Evolutionary conservation across 2,888 invertebrate genomes (phyloP).

Genomic region (Papilio gigon): DNA sequence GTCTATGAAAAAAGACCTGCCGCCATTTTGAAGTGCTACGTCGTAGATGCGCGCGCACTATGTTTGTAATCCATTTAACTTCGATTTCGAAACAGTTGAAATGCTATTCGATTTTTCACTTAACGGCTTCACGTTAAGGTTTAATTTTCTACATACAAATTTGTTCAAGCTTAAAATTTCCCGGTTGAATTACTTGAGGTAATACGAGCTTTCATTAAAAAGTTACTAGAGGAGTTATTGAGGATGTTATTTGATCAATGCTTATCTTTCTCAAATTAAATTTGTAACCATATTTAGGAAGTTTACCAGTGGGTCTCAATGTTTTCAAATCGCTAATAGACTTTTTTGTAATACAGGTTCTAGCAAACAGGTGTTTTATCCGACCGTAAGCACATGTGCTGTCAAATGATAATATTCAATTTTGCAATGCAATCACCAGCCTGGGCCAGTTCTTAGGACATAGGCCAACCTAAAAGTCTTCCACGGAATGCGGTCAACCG

Average conservation of each 20-base stretch:
- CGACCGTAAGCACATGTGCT: no score
- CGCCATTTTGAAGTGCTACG: slow-evolving; percentile 52
- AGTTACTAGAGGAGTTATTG: background rate
- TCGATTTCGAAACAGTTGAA: slow-evolving; percentile 53
- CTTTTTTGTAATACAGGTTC: no score
- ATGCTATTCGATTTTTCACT: background rate
- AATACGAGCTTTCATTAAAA: slow-evolving; percentile 22
- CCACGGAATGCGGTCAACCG: no score
- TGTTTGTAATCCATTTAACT: slow-evolving; percentile 72
- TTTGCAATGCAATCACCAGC: no score
- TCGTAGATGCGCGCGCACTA: slow-evolving; percentile 73
- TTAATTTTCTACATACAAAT: background rate
- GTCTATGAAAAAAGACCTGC: slow-evolving; percentile 55
- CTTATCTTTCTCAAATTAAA: no score
- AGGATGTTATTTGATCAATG: background rate
- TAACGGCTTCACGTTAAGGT: background rate
- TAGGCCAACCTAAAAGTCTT: no score
- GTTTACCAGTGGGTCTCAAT: no score
- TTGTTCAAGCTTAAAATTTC: slow-evolving; percentile 6
- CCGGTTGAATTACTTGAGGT: background rate
- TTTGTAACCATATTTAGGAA: no score
- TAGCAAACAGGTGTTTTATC: no score
- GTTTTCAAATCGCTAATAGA: no score
- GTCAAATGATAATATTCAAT: no score
- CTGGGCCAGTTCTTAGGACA: no score